These are phyloP conservation scores for Ypsolopha scabrella DNA, from an alignment of 2,888 invertebrate genomes.

Conservation along the genomic window DNA sequence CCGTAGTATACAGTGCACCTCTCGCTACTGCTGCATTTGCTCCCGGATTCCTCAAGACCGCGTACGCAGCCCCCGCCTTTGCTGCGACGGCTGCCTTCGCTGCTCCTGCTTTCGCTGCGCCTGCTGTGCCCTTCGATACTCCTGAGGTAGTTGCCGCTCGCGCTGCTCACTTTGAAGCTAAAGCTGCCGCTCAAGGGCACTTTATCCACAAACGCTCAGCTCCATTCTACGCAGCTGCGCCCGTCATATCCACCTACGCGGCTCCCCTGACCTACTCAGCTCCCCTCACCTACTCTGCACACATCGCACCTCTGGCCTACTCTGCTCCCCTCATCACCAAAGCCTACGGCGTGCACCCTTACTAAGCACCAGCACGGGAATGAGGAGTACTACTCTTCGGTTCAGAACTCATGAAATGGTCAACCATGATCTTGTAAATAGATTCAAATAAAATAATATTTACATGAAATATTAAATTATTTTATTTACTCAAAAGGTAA, in stretches of 20 bases:
- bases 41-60: constrained; percentile 10
- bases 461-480: neutral
- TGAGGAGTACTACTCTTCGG: constrained; percentile 28
- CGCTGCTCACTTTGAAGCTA: constrained; percentile 53
- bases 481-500: no score
- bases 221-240: constrained; percentile 16
- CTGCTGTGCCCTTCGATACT: constrained; percentile 48
- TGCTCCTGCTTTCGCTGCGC: constrained; percentile 22
- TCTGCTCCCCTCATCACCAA: constrained; percentile 34
- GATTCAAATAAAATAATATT: constrained; percentile 7
- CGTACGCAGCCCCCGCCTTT: constrained; percentile 17
- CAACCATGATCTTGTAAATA: constrained; percentile 29
- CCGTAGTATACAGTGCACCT: constrained; percentile 13
- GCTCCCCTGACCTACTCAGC: constrained; percentile 18
- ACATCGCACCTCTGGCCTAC: constrained; percentile 19
- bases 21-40: constrained; percentile 21
- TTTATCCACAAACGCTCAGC: constrained; percentile 52
- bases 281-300: constrained; percentile 16
- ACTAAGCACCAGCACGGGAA: constrained; percentile 39
- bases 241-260: constrained; percentile 32
- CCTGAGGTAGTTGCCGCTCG: constrained; percentile 62
- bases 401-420: constrained; percentile 38
- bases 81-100: constrained; percentile 19
- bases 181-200: constrained; percentile 42
- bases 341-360: constrained; percentile 45